Evolutionary conservation across 2,888 invertebrate genomes (phyloP), one percentile per base, ranked within the genome.

Genomic region (Heliconius hortense): DNA sequence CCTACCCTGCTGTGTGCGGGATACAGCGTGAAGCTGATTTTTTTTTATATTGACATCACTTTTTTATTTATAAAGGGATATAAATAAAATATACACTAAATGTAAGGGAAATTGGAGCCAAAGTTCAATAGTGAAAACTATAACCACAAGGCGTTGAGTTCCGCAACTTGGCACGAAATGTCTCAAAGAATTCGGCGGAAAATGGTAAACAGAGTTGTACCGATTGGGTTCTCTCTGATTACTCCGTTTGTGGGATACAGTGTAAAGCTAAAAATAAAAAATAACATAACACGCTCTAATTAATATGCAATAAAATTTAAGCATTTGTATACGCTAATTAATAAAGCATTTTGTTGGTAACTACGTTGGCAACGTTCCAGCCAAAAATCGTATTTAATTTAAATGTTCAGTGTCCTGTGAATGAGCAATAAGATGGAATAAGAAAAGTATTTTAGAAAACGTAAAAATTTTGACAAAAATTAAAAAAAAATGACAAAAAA

Each of bases 261-360:
- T 28, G 8, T 63, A n/a, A 21, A n/a, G 13, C n/a, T 13, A 5
- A 39, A 39, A 31, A 39, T 3, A 66, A n/a, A n/a, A n/a, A n/a
- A n/a, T n/a, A n/a, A n/a, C n/a, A 66, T 66, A 43, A 43, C 24
- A 39, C 39, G 24, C 66, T 15, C 39, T 18, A 66, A 39, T 66
- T 15, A 43, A 39, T 15, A 15, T 24, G 24, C 15, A 39, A 66
- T 24, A 39, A 39, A 66, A 24, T 66, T 66, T 66, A 39, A 39
- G 39, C 66, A 43, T 39, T 24, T 39, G 64, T 26, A 66, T 66
- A 66, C 39, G 66, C 15, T 39, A 39, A 66, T 66, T 66, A 66
- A 66, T 66, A 66, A 24, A 24, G 39, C 15, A 43, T 66, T 66
- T 39, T n/a, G 39, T 66, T 66, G 24, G 24, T 56, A 66, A 66